Conservation (phyloP, 2,797 vertebrate species). For the Sebastolobus altivelis region DNA sequence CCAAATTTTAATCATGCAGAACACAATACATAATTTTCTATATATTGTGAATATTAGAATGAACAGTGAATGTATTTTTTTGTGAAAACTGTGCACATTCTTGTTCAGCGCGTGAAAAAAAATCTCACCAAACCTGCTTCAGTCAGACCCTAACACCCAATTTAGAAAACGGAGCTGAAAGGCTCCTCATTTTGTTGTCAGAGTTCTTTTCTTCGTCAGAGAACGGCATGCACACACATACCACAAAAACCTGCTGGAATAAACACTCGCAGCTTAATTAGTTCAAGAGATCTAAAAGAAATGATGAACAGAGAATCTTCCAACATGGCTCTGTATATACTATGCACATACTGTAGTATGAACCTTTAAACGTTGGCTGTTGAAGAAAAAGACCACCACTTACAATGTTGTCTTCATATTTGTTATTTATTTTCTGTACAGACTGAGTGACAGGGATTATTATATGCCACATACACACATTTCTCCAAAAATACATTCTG, state of each 20-base stretch:
- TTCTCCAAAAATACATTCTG: constrained; percentile 39
- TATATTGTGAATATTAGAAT: background rate
- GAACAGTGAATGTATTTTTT: background rate
- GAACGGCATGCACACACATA: constrained; percentile 2
- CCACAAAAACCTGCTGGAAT: constrained; percentile 22
- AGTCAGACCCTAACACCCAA: background rate
- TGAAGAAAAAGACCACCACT: constrained; percentile 16
- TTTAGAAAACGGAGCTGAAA: background rate
- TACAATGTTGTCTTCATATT: constrained; percentile 9
- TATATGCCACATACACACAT: constrained; percentile 12
- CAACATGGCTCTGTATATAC: background rate
- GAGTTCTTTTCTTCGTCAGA: constrained; percentile 5
- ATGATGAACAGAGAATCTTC: background rate
- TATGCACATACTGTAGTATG: background rate
- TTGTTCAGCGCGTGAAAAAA: background rate
- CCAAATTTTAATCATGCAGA: background rate
- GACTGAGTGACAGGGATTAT: constrained; percentile 34
- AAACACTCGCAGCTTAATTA: constrained; percentile 11
- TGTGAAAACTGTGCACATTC: background rate
- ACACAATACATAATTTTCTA: background rate
- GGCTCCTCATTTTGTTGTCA: background rate
- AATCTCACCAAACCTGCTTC: background rate
- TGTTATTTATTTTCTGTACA: constrained; percentile 58
- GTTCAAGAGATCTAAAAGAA: constrained; percentile 14
- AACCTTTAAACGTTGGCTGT: background rate